Percentiles rank a stretch among this genome's conserved stretches.
These are phyloP conservation scores for Merops nubicus DNA, from an alignment of 2,113 vertebrate genomes.

Conservation along the genomic window DNA sequence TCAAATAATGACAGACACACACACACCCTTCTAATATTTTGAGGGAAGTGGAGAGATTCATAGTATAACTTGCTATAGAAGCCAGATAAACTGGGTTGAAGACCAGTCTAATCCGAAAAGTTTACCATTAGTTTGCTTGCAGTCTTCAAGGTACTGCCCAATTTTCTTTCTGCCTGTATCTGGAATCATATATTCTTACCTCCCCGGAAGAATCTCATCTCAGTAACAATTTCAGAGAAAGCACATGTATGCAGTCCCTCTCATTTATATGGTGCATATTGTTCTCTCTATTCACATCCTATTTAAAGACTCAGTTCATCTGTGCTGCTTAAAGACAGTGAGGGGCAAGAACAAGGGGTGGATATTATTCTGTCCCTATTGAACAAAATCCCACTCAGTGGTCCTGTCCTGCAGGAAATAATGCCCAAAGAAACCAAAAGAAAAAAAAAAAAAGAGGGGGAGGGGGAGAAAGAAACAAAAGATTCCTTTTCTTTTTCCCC, in stretches of 20 bases:
- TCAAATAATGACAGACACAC: background rate
- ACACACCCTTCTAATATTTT: background rate
- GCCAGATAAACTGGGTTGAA: background rate
- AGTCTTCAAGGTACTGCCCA: background rate
- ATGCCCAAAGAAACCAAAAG: background rate
- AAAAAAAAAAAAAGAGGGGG: background rate
- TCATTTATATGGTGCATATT: background rate
- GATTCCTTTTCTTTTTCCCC: background rate
- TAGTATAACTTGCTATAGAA: background rate
- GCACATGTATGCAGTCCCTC: background rate
- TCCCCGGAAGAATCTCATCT: background rate
- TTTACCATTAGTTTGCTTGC: background rate
- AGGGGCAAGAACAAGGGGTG: background rate
- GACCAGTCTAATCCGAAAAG: background rate
- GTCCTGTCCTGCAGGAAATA: background rate
- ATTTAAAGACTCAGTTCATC: background rate
- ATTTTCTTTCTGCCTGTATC: background rate
- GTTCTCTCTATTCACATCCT: background rate
- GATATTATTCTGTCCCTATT: background rate
- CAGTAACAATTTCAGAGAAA: background rate
- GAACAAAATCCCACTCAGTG: background rate
- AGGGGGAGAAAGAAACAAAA: background rate
- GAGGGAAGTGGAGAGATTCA: background rate
- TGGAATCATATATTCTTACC: background rate
- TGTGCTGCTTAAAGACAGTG: background rate